phyloP scores from a whole-genome alignment of 2,113 vertebrate species.

The Rousettus leschenaultii region DNA sequence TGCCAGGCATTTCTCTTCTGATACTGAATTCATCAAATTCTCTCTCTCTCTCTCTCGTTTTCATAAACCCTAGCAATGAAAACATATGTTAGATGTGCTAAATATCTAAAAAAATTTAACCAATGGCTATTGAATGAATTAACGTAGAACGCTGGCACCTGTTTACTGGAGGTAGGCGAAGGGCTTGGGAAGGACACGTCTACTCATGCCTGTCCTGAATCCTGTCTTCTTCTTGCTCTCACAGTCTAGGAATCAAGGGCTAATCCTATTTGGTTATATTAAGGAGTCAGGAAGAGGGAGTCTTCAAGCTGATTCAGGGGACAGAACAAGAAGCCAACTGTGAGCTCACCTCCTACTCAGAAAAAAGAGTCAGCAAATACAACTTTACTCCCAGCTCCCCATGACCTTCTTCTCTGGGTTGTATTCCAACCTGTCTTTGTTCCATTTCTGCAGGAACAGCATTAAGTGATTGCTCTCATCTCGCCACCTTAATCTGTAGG shows the following conservation, averaged over 20 bases:
- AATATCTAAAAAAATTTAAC: not conserved
- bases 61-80: not conserved
- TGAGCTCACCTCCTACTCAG: not conserved
- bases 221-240: not conserved
- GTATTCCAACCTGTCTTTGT: rapidly evolving
- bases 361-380: no score
- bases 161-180: not conserved
- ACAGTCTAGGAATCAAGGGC: rapidly evolving
- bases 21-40: not conserved
- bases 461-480: rapidly evolving
- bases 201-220: rapidly evolving
- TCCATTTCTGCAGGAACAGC: rapidly evolving
- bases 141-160: not conserved
- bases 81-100: not conserved
- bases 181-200: rapidly evolving
- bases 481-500: not conserved
- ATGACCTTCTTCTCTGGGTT: rapidly evolving
- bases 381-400: not conserved
- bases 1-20: not conserved
- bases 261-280: not conserved
- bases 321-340: not conserved
- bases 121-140: not conserved
- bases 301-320: not conserved
- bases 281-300: not conserved
- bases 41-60: not conserved